A percentile compares a stretch with the other conserved stretches of the same genome.
Evolutionary conservation across 30 jellyfish, hydroid and myxozoan genomes (phyloP).

Genomic region (Rhopilema esculentum): DNA sequence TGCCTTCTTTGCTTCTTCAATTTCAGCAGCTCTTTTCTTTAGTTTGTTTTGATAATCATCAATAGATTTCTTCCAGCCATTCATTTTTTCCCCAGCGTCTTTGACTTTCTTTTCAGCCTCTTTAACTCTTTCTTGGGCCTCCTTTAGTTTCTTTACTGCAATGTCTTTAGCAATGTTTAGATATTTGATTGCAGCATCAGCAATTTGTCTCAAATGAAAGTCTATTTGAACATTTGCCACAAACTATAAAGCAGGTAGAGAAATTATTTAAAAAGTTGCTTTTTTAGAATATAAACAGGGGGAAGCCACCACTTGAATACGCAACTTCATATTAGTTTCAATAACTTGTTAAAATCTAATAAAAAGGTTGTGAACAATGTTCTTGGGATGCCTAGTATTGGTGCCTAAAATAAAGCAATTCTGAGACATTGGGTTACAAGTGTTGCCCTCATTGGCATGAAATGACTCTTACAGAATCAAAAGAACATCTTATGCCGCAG

Average conservation of each 20-base stretch:
- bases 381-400: too few species aligned
- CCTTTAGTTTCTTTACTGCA: constrained; percentile 11
- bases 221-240: constrained; percentile 11
- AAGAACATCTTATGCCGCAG: too few species aligned
- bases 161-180: not conserved
- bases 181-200: constrained; percentile 8
- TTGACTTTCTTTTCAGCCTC: constrained; percentile 6
- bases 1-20: constrained; percentile 22
- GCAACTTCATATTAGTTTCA: too few species aligned
- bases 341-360: too few species aligned
- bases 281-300: too few species aligned
- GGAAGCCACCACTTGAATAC: too few species aligned
- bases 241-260: not conserved
- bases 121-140: constrained; percentile 19
- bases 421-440: too few species aligned
- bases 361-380: too few species aligned
- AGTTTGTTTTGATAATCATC: constrained; percentile 4
- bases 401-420: too few species aligned
- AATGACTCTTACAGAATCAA: too few species aligned
- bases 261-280: too few species aligned
- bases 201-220: not conserved
- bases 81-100: constrained; percentile 14
- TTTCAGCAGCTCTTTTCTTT: constrained; percentile 23
- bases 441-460: too few species aligned
- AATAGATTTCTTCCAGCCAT: constrained; percentile 43